Evolutionary conservation across 2,888 invertebrate genomes (phyloP).

Genomic region (Lepidocyrtinus sp.): DNA sequence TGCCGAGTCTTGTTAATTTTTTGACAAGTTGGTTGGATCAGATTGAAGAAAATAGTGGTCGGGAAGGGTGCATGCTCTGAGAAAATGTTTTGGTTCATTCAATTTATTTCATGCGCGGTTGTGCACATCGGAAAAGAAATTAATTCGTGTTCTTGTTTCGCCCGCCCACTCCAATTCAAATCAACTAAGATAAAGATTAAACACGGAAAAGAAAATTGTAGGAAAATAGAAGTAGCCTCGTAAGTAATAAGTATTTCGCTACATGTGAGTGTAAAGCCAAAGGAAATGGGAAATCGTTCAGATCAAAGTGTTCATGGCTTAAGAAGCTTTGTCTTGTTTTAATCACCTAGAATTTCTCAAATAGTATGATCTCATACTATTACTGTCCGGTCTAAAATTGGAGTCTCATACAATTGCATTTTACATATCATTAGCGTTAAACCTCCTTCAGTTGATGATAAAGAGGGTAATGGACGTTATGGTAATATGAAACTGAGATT

Average conservation of each 20-base stretch:
- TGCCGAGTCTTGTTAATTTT: slow-evolving; percentile 45
- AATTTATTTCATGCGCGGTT: slow-evolving; percentile 13
- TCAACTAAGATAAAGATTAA: slow-evolving; percentile 21
- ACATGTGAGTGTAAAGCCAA: too few species aligned
- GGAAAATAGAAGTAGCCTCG: too few species aligned
- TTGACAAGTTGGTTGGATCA: too few species aligned
- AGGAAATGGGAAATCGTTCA: neutral
- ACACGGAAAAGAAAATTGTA: neutral
- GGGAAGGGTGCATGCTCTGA: too few species aligned
- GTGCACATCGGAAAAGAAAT: neutral
- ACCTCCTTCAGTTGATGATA: neutral
- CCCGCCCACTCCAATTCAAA: slow-evolving; percentile 41
- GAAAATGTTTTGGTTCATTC: too few species aligned
- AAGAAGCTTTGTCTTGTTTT: neutral
- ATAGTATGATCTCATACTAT: too few species aligned
- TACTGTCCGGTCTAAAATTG: neutral
- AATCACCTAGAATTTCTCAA: neutral
- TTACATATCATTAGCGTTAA: neutral
- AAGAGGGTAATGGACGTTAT: slow-evolving; percentile 15
- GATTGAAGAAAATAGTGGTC: too few species aligned
- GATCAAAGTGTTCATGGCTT: neutral
- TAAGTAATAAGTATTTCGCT: too few species aligned
- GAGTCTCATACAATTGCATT: neutral
- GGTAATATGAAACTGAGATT: too few species aligned
- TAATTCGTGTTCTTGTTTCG: neutral